Evolutionary conservation across 2,888 invertebrate genomes (phyloP).

Genomic region (Brenthis daphne): DNA sequence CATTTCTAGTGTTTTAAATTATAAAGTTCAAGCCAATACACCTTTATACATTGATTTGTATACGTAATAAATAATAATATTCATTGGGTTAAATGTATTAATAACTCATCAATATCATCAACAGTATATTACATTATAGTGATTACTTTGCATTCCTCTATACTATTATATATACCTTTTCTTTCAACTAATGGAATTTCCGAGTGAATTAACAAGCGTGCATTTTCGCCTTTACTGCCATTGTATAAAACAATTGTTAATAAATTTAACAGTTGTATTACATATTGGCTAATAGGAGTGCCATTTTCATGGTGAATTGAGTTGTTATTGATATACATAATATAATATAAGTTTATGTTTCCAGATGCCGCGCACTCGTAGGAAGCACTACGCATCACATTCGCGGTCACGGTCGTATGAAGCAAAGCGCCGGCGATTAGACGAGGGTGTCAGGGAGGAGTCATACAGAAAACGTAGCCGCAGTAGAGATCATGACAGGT

Average conservation of each 20-base stretch:
- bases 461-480: slow-evolving; percentile 75
- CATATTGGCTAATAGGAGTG: slow-evolving; percentile 41
- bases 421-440: slow-evolving; percentile 88
- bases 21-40: too few relatives aligned
- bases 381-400: slow-evolving; percentile 88
- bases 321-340: background rate
- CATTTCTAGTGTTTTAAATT: too few relatives aligned
- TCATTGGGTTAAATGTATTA: too few relatives aligned
- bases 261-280: slow-evolving; percentile 41
- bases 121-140: too few relatives aligned
- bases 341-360: slow-evolving; percentile 40
- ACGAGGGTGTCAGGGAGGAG: slow-evolving; percentile 74
- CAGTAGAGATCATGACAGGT: slow-evolving; percentile 84
- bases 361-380: slow-evolving; percentile 92
- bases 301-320: slow-evolving; percentile 43
- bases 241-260: slow-evolving; percentile 37
- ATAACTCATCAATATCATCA: too few relatives aligned
- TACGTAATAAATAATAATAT: too few relatives aligned
- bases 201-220: slow-evolving; percentile 9
- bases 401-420: slow-evolving; percentile 83
- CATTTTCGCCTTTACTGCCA: slow-evolving; percentile 27
- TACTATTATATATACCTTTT: slow-evolving; percentile 1
- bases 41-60: too few relatives aligned
- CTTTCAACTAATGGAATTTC: background rate
- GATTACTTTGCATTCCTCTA: too few relatives aligned